Base-by-base conservation (phyloP, 2,888 invertebrate genomes). In the Coleophora flavipennella region DNA sequence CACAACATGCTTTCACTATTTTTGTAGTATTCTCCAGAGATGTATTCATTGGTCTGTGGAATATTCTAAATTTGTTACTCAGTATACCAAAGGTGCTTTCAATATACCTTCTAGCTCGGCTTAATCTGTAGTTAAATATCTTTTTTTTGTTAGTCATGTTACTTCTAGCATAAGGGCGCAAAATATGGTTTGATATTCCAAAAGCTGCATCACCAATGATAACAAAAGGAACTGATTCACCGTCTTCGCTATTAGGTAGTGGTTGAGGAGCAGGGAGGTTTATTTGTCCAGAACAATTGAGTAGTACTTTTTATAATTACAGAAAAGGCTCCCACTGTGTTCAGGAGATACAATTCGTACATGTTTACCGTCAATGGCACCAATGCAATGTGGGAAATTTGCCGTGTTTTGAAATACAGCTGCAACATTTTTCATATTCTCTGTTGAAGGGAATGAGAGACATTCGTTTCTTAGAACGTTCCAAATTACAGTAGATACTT, bases 1-100 rank as follows among this genome's bases (percentile, higher is more conserved):
- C 36, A 31, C 36, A 49, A 10, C 29, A 29, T 8, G 29, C 29
- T 29, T 29, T 10, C 4, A 29, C 10, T 29, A 29, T 29, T 10
- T 10, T 11, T n/a, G n/a, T n/a, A n/a, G n/a, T n/a, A n/a, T n/a
- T n/a, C 11, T 9, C 9, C 29, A 29, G 10, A 11, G 3, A n/a
- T 10, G 10, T 7, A 10, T 10, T 9, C 29, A 29, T 29, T 11
- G 10, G 29, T n/a, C 29, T 10, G 29, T 29, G 29, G 10, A 29
- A 29, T 2, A 29, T 29, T 29, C 29, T 6, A 7, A 7, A 29
- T 29, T 29, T 29, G 10, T 29, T 29, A 11, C 3, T 10, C 11
- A 29, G 10, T 9, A 29, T 29, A 4, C 29, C 29, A 29, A 29
- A 29, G 4, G 8, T 1, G 10, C 29, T 9, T 29, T 29, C 29